Percentiles rank a stretch among this genome's conserved stretches.
Evolutionary conservation across 1,140 invertebrate genomes (phyloP).

Genomic region (Halictus rubicundus): DNA sequence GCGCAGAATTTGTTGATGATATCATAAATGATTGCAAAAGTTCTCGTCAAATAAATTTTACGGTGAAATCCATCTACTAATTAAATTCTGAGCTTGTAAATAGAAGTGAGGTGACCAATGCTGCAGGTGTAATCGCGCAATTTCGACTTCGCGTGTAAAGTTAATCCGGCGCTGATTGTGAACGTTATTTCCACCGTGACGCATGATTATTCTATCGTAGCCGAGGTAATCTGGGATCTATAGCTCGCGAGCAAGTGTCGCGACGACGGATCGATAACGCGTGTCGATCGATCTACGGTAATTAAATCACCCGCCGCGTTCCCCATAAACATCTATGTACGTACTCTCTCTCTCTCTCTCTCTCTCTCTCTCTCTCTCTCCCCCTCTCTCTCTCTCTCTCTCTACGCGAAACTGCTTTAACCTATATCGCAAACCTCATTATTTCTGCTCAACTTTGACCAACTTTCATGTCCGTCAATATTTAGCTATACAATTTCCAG

Average conservation of each 20-base stretch:
- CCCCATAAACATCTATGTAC: not conserved
- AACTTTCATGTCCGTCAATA: slow-evolving; percentile 31
- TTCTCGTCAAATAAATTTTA: too few species aligned
- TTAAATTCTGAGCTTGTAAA: too few species aligned
- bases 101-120: not conserved
- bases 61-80: too few species aligned
- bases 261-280: slow-evolving; percentile 12
- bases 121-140: too few species aligned
- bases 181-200: not conserved
- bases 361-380: too few species aligned
- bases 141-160: too few species aligned
- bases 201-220: not conserved
- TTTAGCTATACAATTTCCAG: slow-evolving; percentile 22
- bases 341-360: not conserved
- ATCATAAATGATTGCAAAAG: too few species aligned
- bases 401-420: slow-evolving; percentile 13
- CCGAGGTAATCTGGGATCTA: not conserved
- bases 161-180: not conserved
- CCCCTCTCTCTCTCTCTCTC: too few species aligned
- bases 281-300: slow-evolving; percentile 12
- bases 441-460: slow-evolving; percentile 23
- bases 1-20: too few species aligned
- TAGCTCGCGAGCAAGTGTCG: not conserved
- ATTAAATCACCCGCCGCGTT: slow-evolving; percentile 17
- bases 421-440: slow-evolving; percentile 15